Base-by-base conservation (phyloP, 2,113 vertebrate species). In the cattle (Bos taurus) region DNA sequence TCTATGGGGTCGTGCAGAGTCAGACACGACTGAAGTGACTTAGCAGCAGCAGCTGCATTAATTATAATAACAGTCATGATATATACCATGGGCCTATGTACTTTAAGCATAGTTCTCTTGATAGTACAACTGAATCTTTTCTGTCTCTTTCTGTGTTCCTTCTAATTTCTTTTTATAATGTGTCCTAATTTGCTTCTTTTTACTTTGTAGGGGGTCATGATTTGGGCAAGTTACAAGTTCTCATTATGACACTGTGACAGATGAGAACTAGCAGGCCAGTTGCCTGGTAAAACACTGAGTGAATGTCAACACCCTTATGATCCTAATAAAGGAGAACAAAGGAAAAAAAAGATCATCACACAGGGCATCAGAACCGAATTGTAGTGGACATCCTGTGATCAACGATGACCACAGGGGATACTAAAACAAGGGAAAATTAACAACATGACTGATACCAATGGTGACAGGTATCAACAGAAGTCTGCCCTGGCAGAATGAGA, bases 231-330 rank as follows among this genome's bases (percentile, higher is more conserved):
- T 52, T 87, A 60, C 43, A 67, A 88, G 64, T 81, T 78, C 91
- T 11, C 3, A 57, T 13, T 52, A 56, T 91, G 36, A 64, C 9
- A 48, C 5, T 94, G 87, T 96, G 84, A 98, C 89, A 96, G 52
- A 94, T 74, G 97, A 92, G 96, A 98, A 97, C 90, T 93, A 98
- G 90, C 94, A 97, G 88, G 56, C 97, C 97, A 98, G 95, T 97
- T 98, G 97, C 93, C 56, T 94, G 59, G 80, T 98, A 97, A 97
- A 98, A 97, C 4, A 97, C 4, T 97, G 95, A 97, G 67, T 97
- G 97, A 98, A 93, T 84, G 92, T 98, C 96, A 97, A 33, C 25
- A 62, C 77, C 96, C 88, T 80, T 92, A 97, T 96, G 98, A 97
- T 88, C 90, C 56, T 86, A 97, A 98, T 97, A 94, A 97, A 98